A percentile compares a stretch with the other conserved stretches of the same genome.
These are phyloP conservation scores for Emys orbicularis DNA, from an alignment of 2,797 vertebrate genomes.

Conservation along the genomic window DNA sequence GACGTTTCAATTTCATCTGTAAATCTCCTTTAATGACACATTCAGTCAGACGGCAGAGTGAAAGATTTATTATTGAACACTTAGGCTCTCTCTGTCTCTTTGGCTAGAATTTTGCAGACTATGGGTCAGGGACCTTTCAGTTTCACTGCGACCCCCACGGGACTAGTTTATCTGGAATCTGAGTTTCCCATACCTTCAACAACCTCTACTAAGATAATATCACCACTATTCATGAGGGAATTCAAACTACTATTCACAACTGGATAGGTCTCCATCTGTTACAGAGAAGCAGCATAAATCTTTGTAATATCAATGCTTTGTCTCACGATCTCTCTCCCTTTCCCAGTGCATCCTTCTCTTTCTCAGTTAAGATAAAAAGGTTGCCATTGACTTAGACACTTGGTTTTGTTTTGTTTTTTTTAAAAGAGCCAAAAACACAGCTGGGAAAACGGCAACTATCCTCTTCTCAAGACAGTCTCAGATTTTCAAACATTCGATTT, in stretches of 20 bases:
- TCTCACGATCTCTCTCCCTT: neutral
- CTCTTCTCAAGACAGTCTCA: neutral
- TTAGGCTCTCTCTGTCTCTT: slow-evolving; percentile 22
- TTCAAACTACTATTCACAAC: slow-evolving; percentile 34
- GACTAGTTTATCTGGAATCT: slow-evolving; percentile 46
- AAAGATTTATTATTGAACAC: slow-evolving; percentile 51
- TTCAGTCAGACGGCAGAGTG: slow-evolving; percentile 40
- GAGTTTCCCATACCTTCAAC: slow-evolving; percentile 16
- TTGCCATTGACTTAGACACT: neutral
- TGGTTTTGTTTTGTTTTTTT: neutral
- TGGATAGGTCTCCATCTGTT: slow-evolving; percentile 19
- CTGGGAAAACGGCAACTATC: neutral
- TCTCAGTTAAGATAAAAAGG: neutral
- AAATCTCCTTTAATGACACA: slow-evolving; percentile 31
- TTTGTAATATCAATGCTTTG: neutral
- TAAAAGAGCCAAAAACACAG: neutral
- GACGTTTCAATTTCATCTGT: slow-evolving; percentile 17
- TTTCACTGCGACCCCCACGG: slow-evolving; percentile 46
- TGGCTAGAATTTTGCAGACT: slow-evolving; percentile 58
- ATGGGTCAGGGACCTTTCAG: slow-evolving; percentile 39
- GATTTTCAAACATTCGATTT: slow-evolving; percentile 9
- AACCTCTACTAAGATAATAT: slow-evolving; percentile 40
- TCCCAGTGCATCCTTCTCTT: neutral
- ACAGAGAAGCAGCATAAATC: neutral
- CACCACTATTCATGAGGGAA: neutral